Evolutionary conservation across 2,113 vertebrate species (phyloP), one percentile per base, ranked within the genome.

Genomic region (Lucifuga dentata): DNA sequence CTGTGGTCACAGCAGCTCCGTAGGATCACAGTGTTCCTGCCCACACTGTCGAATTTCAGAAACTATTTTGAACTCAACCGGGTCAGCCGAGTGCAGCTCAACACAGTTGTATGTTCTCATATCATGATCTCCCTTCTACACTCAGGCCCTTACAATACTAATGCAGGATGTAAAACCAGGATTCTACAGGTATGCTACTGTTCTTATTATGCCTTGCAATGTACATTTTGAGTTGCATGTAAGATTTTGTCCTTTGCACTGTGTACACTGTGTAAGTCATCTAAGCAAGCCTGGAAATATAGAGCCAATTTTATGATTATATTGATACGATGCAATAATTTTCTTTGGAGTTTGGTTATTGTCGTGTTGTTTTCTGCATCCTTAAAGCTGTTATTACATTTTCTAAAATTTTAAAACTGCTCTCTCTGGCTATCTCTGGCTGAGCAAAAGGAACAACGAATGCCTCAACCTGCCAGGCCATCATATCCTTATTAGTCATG

Each of bases 1-100:
- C 58, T 13, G 19, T 26, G 17, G 20, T 41, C 11, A 48, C 48
- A 76, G 68, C 44, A 20, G 50, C 21, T 43, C 8, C 56, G 62
- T 56, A 45, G 49, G 16, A 35, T 45, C 26, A 36, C 15, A 7
- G 3, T 19, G 32, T 41, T 65, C 13, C 29, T 19, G 33, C 23
- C 51, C 8, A 44, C 24, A 48, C 9, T 9, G 23, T 29, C 9
- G 41, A 61, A 35, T 17, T 53, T 60, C 39, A 15, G 13, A 11
- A 33, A 38, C 16, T 9, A 40, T 41, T 55, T 69, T 21, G 13
- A 2, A 23, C 33, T 49, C 17, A n/a, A 13, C 73, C n/a, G 21
- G 15, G 3, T 9, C 40, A 44, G 8, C 26, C 21, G 38, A 48
- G 38, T 29, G 20, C 40, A 43, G 32, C 1, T 9, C 38, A 48